phyloP scores from a whole-genome alignment of 2,113 vertebrate genomes.

The Glareola pratincola region DNA sequence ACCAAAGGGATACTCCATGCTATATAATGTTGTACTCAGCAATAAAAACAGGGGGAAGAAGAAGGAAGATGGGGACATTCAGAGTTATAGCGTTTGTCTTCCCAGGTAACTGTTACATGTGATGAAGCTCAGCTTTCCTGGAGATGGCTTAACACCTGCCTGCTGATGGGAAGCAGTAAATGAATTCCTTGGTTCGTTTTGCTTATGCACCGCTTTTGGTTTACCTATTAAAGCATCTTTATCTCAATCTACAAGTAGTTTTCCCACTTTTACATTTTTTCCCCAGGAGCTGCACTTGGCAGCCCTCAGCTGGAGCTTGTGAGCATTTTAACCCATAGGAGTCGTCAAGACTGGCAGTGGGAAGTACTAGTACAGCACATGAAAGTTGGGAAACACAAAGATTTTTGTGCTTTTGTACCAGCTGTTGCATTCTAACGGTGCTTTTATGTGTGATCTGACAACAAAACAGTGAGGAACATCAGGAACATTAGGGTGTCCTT shows the following conservation, averaged over 20 bases:
- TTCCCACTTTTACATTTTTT: neutral
- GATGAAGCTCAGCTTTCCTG: neutral
- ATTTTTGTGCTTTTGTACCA: neutral
- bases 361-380: neutral
- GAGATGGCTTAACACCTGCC: neutral
- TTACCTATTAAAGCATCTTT: neutral
- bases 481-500: neutral
- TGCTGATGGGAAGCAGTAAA: neutral
- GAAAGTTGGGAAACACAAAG: neutral
- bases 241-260: neutral
- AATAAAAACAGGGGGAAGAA: neutral
- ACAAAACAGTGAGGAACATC: neutral
- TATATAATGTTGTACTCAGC: neutral
- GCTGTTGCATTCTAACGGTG: neutral
- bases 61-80: neutral
- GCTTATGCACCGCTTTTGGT: neutral
- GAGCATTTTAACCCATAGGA: neutral
- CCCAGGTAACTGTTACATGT: accelerated
- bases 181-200: neutral
- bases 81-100: neutral
- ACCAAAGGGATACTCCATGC: neutral
- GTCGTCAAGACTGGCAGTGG: neutral
- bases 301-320: neutral
- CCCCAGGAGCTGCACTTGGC: neutral
- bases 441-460: neutral